Base-by-base conservation (phyloP, 2,888 invertebrate genomes). In the Sussaba pulchella region DNA sequence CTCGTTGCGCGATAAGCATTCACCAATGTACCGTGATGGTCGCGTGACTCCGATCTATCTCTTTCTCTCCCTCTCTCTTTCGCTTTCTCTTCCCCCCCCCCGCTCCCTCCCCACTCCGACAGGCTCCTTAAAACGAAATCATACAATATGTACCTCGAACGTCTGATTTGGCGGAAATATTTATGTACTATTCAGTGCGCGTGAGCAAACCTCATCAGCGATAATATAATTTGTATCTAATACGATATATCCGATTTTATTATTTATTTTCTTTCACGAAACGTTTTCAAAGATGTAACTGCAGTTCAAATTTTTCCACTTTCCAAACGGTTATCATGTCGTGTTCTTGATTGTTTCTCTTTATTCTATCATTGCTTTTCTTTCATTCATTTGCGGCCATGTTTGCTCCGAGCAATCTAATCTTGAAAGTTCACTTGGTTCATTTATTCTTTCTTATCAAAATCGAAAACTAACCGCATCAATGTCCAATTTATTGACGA, bases 11-110 rank as follows among this genome's bases (percentile, higher is more conserved):
- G 78, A 77, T 81, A 81, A 81, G 72, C 71, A 45, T 19, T 26
- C 66, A 36, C 57, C 50, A 61, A 71, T 67, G 52, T 31, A 31
- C 72, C 26, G 61, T 54, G 69, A 72, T 72, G 63, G 63, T 71
- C 80, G 76, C 80, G 67, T 72, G 80, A 80, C 80, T 66, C 66
- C 64, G 50, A 71, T 71, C 57, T 64, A 17, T 21, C 19, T n/a
- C 26, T 26, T 26, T 43, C 59, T 57, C 70, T 59, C 41, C 41
- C 64, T 41, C 39, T 21, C 39, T 41, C 54, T n/a, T 2, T 17
- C 17, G 50, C 50, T 8, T 8, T 21, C 19, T n/a, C 26, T 26
- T 26, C 24, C 59, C 41, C 70, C 45, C 41, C 41, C 64, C 24
- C 39, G 12, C 39, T 41, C 54, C 3, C 6, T 17, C 17, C 17